phyloP scores from a whole-genome alignment of 1,140 invertebrate species.

The Littorina saxatilis region DNA sequence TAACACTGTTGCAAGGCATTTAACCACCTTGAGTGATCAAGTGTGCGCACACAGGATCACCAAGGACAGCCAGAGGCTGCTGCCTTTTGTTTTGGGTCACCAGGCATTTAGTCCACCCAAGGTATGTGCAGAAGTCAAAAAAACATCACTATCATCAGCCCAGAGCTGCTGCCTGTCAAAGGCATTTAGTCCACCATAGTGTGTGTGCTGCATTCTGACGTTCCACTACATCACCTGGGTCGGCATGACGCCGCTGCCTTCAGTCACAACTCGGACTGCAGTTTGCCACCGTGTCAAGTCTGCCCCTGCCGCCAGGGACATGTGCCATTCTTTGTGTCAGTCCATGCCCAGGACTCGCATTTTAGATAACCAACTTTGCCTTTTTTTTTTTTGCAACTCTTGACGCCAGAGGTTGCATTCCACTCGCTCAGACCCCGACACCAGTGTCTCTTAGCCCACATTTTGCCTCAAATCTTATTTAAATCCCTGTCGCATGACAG shows the following conservation, averaged over 20 bases:
- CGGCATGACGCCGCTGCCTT: slow-evolving; percentile 5
- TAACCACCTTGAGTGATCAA: background rate
- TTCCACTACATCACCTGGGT: background rate
- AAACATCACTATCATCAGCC: too few relatives aligned
- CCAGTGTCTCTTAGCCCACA: too few relatives aligned
- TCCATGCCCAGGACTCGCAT: slow-evolving; percentile 4
- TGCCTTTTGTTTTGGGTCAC: background rate
- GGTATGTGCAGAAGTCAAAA: background rate
- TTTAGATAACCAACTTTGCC: background rate
- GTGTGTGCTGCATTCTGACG: background rate
- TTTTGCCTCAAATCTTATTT: too few relatives aligned
- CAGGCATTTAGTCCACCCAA: slow-evolving; percentile 10
- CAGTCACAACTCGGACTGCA: slow-evolving; percentile 8
- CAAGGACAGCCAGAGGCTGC: background rate
- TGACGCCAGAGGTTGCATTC: background rate
- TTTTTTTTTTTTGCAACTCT: background rate
- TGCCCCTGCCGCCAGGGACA: slow-evolving; percentile 26
- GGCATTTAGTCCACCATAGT: background rate
- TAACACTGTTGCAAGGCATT: slow-evolving; percentile 2
- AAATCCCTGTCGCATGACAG: too few relatives aligned
- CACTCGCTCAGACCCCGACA: too few relatives aligned
- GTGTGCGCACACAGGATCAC: background rate
- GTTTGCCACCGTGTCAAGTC: background rate
- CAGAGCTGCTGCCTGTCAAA: background rate
- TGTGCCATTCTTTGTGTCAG: background rate